Evolutionary conservation across 2,113 vertebrate species (phyloP).

Genomic region (Thunnus maccoyii): DNA sequence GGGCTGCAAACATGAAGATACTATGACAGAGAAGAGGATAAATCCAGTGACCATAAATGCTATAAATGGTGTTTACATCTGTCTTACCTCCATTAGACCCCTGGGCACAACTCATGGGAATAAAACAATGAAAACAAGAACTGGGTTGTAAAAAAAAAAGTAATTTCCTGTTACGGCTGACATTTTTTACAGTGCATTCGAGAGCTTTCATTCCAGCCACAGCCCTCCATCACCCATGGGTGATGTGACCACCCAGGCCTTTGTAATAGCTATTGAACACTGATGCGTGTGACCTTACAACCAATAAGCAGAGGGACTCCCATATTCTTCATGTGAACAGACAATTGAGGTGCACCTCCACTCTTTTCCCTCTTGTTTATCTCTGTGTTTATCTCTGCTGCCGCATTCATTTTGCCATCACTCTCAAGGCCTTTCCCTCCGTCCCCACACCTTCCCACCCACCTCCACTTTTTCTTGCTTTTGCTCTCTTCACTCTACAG

Average conservation of each 20-base stretch:
- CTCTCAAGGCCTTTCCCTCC: constrained; percentile 46
- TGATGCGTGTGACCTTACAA: constrained; percentile 30
- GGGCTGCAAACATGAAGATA: not conserved
- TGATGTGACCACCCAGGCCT: constrained; percentile 27
- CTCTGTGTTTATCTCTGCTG: constrained; percentile 32
- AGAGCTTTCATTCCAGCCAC: constrained; percentile 30
- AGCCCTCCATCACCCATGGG: constrained; percentile 11
- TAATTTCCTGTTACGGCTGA: not conserved
- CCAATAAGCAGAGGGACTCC: constrained; percentile 35
- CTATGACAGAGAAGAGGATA: not conserved
- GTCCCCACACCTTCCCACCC: constrained; percentile 37
- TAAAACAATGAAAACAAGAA: constrained; percentile 6
- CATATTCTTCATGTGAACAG: constrained; percentile 34
- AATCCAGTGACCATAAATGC: not conserved
- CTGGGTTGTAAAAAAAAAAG: not conserved
- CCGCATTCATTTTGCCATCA: constrained; percentile 38
- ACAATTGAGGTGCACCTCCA: constrained; percentile 19
- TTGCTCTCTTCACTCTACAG: not conserved
- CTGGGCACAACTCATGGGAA: not conserved
- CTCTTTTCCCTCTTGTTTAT: constrained; percentile 3
- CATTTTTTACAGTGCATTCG: not conserved
- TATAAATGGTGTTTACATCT: not conserved
- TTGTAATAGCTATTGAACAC: not conserved
- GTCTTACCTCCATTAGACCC: not conserved
- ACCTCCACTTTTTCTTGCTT: constrained; percentile 6